Base-by-base conservation (phyloP, 2,113 vertebrate genomes). In the Indicator maculatus region DNA sequence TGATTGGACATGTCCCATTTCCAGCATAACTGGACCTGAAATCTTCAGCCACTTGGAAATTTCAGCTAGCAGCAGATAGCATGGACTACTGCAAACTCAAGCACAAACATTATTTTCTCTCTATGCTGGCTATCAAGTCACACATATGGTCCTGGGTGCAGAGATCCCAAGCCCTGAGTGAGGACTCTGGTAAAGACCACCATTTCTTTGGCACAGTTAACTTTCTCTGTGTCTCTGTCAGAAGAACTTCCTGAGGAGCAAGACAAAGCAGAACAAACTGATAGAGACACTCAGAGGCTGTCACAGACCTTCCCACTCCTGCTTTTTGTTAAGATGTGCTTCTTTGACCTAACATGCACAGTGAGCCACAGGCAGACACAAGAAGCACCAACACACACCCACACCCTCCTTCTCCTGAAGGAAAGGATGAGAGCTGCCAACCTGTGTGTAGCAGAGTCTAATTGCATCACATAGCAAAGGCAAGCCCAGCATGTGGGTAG, bases 381-480 rank as follows among this genome's bases (percentile, higher is more conserved):
- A 65, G 14, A 72, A 45, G 28, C 9, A 14, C 16, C 8, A n/a
- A 36, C 59, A 36, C 59, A 36, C 59, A 24, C 21, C 12, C 13
- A 36, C n/a, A 21, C 31, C 2, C 7, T 53, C 36, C 44, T 95
- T 26, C 30, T 78, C 31, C 52, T 64, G 47, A 69, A 31, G 44
- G 44, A 70, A 82, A 83, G 27, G 33, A 36, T 60, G 31, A 60
- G 75, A 52, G 67, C 17, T 59, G 59, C 8, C 16, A 14, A 72
- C 6, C 20, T 2, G 0, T 21, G 10, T 10, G 19, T 61, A 56
- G 15, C n/a, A 86, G 33, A 44, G 21, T 31, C 45, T 66, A 50
- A 31, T 44, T 0, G 0, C 1, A 8, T 44, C 19, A 44, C 36
- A 31, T 1, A 30, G 26, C 24, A 36, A 13, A 70, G 19, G 26